Evolutionary conservation across 2,888 invertebrate genomes (phyloP).

Genomic region (Imbricaverruca yamaguchii): DNA sequence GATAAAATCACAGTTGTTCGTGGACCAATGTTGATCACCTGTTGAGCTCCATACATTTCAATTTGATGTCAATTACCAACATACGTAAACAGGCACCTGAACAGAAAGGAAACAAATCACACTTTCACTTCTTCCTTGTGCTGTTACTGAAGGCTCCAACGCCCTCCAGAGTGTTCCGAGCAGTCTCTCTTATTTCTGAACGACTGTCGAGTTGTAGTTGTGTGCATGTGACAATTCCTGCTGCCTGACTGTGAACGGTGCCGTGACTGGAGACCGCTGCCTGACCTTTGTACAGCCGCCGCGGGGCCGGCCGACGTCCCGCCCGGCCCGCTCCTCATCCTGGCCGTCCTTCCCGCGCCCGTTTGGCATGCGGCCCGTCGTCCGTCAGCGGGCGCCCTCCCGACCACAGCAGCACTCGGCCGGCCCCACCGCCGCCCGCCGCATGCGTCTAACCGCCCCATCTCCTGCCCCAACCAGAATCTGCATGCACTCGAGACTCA

Average conservation of each 20-base stretch:
- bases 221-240: background rate
- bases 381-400: background rate
- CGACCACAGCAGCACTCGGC: background rate
- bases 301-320: background rate
- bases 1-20: too few relatives aligned
- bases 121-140: background rate
- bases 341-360: background rate
- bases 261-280: background rate
- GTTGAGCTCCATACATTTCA: too few relatives aligned
- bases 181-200: background rate
- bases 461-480: conserved; percentile 12
- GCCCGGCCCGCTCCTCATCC: too few relatives aligned
- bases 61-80: too few relatives aligned
- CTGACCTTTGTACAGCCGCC: background rate
- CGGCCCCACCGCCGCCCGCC: background rate
- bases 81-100: too few relatives aligned
- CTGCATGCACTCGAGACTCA: conserved; percentile 18
- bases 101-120: background rate
- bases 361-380: conserved; percentile 4
- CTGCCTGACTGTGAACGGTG: background rate
- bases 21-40: too few relatives aligned
- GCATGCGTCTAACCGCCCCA: conserved; percentile 14
- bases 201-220: background rate
- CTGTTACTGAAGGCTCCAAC: background rate
- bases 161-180: background rate